Percentiles rank a stretch among this genome's conserved stretches.
These are phyloP conservation scores for Drosophila triauraria DNA, from an alignment of 1,140 invertebrate genomes.

Conservation along the genomic window DNA sequence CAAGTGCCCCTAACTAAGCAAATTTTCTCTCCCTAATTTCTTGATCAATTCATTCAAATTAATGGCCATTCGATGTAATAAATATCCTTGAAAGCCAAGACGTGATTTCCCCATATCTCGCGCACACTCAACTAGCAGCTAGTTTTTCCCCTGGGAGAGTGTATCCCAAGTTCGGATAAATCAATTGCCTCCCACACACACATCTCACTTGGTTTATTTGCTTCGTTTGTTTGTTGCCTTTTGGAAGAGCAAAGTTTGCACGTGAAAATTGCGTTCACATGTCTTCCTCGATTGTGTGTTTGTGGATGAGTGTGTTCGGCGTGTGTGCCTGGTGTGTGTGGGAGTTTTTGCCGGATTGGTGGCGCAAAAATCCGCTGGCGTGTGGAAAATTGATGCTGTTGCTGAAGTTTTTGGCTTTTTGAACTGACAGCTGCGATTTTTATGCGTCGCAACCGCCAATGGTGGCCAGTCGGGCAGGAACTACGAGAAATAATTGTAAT, in stretches of 20 bases:
- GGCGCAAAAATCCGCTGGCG: conserved; percentile 62
- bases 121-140: background rate
- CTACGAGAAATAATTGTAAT: conserved; percentile 79
- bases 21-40: background rate
- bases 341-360: conserved; percentile 28
- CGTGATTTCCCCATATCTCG: background rate
- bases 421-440: conserved; percentile 82
- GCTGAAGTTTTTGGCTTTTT: conserved; percentile 82
- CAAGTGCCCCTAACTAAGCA: background rate
- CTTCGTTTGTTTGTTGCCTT: conserved; percentile 60
- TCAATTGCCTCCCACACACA: conserved; percentile 11
- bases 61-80: conserved; percentile 2
- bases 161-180: conserved; percentile 47
- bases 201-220: conserved; percentile 66
- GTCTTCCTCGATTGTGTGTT: conserved; percentile 50
- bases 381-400: conserved; percentile 78
- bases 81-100: conserved; percentile 1
- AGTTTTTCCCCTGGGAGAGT: conserved; percentile 15
- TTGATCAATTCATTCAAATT: conserved; percentile 7
- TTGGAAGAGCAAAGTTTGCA: conserved; percentile 70
- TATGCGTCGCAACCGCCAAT: conserved; percentile 62
- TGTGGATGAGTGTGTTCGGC: conserved; percentile 15
- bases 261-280: conserved; percentile 79
- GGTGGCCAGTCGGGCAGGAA: conserved; percentile 26
- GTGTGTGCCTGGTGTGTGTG: conserved; percentile 24